phyloP scores from a whole-genome alignment of 2,888 invertebrate species.

The Deilephila elpenor region DNA sequence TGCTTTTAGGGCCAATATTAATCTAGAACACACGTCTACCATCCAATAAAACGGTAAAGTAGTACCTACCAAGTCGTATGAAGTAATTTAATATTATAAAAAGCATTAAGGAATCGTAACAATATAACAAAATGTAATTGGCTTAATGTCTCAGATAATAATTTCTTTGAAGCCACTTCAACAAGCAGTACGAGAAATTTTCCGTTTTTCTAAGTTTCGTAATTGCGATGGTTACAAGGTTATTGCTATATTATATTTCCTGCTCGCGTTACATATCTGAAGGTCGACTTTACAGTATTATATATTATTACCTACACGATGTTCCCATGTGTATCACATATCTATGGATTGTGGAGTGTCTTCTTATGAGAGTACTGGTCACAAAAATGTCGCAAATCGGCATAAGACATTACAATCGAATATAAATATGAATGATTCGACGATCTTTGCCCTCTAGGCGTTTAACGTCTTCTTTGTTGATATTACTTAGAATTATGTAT shows the following conservation, averaged over 20 bases:
- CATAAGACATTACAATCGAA: background rate
- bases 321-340: conserved; percentile 13
- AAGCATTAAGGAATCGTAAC: background rate
- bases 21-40: background rate
- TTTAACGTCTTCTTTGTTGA: background rate
- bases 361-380: background rate
- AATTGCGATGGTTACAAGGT: background rate
- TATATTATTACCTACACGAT: background rate
- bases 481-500: background rate
- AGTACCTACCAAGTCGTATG: background rate
- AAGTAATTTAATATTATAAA: background rate
- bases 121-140: conserved; percentile 5
- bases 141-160: background rate
- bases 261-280: background rate
- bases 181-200: background rate
- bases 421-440: conserved; percentile 10
- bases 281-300: background rate
- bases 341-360: background rate
- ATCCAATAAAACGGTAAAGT: background rate
- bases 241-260: conserved; percentile 11
- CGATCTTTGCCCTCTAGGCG: background rate
- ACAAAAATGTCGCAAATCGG: background rate
- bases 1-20: conserved; percentile 5
- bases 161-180: conserved; percentile 6
- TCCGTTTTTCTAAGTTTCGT: background rate